Base-by-base conservation (phyloP, 2,888 invertebrate species). In the Omphaloscelis lunosa region DNA sequence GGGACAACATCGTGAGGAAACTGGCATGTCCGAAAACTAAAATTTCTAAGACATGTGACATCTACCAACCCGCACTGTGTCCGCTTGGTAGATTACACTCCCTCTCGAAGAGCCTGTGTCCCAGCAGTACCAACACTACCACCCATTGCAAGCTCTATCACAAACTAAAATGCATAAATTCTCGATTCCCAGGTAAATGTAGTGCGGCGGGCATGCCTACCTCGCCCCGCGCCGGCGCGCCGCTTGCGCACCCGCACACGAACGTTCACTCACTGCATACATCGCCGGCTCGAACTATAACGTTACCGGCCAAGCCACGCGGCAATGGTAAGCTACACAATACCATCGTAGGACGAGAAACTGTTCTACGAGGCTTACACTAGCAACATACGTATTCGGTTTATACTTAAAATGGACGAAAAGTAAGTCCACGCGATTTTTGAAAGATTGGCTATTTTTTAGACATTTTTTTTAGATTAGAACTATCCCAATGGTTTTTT, bases 281-380 rank as follows among this genome's bases (percentile, higher is more conserved):
- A 83, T 83, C 74, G 91, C 92, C 88, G 91, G 92, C 92, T 91
- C 90, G 89, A 90, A 90, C 90, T 90, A 58, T 80, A 88, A 84
- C 84, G 84, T 79, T 75, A 81, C 77, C 82, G 79, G 66, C 75
- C 68, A 39, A 68, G 61, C 81, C 79, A 65, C 81, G 67, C 74
- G 65, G 80, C 80, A 29, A 80, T 48, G 90, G 91, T 89, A 89
- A 89, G 90, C 90, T 82, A 73, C 72, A 74, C 77, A n/a, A 53
- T 75, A 75, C 75, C 79, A 71, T 61, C 75, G 59, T 56, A 68
- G n/a, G 58, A 78, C 53, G 23, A 69, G 83, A 88, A 79, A 85
- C 80, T 82, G 83, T 81, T 73, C 83, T 69, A 74, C 77, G 83
- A 77, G 82, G 85, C 86, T 79, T 76, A 75, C 67, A 68, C 51